Percentiles rank a stretch among this genome's conserved stretches.
These are phyloP conservation scores for Lethrus apterus DNA, from an alignment of 1,140 invertebrate species.

Conservation along the genomic window DNA sequence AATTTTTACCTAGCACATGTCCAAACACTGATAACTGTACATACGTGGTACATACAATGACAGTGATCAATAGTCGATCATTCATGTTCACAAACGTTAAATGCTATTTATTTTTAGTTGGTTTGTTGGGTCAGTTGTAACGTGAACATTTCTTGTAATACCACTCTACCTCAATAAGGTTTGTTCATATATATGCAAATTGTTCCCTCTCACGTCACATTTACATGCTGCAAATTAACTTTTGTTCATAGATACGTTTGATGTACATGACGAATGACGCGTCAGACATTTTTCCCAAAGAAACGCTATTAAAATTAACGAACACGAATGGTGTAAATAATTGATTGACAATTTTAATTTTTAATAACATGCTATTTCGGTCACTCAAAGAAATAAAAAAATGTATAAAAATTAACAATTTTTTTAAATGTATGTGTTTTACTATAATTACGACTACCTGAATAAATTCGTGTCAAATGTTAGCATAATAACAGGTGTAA, in stretches of 20 bases:
- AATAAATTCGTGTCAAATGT: slow-evolving; percentile 8
- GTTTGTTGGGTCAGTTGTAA: slow-evolving; percentile 4
- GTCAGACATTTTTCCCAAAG: slow-evolving; percentile 9
- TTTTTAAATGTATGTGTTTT: no score
- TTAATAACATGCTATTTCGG: no score
- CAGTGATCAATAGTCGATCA: slow-evolving; percentile 15
- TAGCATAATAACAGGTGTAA: slow-evolving; percentile 14
- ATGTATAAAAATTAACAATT: no score
- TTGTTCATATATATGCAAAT: slow-evolving; percentile 18
- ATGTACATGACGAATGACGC: slow-evolving; percentile 14
- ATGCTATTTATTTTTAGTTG: slow-evolving; percentile 7
- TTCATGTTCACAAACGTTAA: slow-evolving; percentile 13
- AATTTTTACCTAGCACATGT: no score
- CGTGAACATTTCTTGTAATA: neutral
- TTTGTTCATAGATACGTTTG: slow-evolving; percentile 11
- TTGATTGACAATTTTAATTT: no score
- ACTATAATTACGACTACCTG: slow-evolving; percentile 13
- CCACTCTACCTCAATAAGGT: slow-evolving; percentile 12
- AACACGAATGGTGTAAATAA: no score
- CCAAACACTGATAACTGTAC: neutral
- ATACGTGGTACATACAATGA: no score
- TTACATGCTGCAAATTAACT: slow-evolving; percentile 15
- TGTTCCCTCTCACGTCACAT: slow-evolving; percentile 14
- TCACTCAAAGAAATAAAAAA: no score
- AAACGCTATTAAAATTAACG: no score